Evolutionary conservation across 1,140 invertebrate species (phyloP).

Genomic region (Saccostrea glomerata): DNA sequence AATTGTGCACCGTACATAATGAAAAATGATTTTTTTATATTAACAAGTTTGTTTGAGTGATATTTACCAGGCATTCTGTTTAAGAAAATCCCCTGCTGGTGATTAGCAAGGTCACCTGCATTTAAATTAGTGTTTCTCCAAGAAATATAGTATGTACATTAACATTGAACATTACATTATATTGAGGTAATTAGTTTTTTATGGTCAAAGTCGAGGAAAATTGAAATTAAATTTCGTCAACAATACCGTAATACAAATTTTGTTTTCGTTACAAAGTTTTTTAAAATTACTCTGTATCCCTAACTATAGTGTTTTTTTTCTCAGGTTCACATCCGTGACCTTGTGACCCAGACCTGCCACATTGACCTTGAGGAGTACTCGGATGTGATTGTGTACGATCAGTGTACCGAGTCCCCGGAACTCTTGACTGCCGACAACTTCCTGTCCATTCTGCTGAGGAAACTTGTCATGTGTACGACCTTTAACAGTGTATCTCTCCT

Average conservation of each 20-base stretch:
- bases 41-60: no score
- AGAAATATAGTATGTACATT: neutral
- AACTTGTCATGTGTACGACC: slow-evolving; percentile 75
- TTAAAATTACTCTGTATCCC: neutral
- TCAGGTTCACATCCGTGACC: slow-evolving; percentile 80
- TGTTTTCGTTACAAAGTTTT: neutral
- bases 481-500: slow-evolving; percentile 80
- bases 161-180: neutral
- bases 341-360: slow-evolving; percentile 80
- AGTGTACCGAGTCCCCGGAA: slow-evolving; percentile 77
- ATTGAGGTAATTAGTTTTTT: neutral
- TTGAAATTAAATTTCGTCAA: no score
- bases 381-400: slow-evolving; percentile 82
- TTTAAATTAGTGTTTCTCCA: no score
- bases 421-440: slow-evolving; percentile 80
- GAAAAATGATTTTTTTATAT: no score
- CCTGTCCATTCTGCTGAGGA: slow-evolving; percentile 80
- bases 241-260: no score
- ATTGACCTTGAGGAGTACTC: slow-evolving; percentile 78
- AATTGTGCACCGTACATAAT: no score
- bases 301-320: slow-evolving; percentile 44
- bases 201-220: no score
- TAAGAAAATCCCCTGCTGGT: no score
- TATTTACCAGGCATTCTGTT: no score
- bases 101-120: no score